Percentiles rank a stretch among this genome's conserved stretches.
phyloP scores from a whole-genome alignment of 1,140 invertebrate species.

The Campodea augens region DNA sequence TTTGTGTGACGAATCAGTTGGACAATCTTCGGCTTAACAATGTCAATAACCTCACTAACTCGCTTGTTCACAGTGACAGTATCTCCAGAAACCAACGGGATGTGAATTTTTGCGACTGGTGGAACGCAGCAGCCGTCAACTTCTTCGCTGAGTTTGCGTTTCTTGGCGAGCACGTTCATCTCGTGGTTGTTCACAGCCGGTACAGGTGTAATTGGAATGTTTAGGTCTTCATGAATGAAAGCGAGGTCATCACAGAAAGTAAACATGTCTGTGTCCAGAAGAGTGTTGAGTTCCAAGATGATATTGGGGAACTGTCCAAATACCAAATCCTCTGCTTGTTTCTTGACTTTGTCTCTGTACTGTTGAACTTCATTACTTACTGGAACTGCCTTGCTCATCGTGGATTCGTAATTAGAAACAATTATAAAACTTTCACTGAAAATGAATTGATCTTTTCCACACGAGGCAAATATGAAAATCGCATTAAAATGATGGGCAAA shows the following conservation, averaged over 20 bases:
- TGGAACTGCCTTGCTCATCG: no score
- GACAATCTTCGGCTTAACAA: constrained; percentile 81
- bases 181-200: constrained; percentile 41
- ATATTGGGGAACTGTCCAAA: constrained; percentile 74
- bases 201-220: constrained; percentile 72
- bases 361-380: constrained; percentile 72
- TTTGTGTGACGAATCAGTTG: constrained; percentile 87
- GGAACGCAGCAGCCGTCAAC: no score
- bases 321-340: constrained; percentile 59
- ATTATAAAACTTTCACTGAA: no score
- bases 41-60: constrained; percentile 63
- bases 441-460: no score
- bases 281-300: constrained; percentile 66
- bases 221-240: constrained; percentile 58
- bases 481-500: no score
- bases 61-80: no score
- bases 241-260: constrained; percentile 47
- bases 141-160: constrained; percentile 45
- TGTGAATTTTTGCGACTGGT: no score
- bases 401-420: no score
- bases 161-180: no score
- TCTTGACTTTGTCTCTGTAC: constrained; percentile 61
- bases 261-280: constrained; percentile 59
- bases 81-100: no score
- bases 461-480: no score